These are phyloP conservation scores for Sipha maydis DNA, from an alignment of 2,888 invertebrate species.

Conservation along the genomic window DNA sequence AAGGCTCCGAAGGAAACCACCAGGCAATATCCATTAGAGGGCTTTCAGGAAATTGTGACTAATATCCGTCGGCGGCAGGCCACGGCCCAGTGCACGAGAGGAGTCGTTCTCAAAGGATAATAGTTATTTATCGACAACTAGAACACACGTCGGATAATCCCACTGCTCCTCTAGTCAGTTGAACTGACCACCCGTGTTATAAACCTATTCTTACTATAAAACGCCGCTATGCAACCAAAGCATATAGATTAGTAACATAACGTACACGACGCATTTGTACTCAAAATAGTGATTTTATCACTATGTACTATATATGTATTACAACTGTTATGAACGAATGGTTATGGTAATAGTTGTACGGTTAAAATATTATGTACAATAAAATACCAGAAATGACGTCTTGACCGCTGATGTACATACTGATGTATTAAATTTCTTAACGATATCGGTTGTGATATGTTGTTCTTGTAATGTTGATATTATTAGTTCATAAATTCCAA, in stretches of 20 bases:
- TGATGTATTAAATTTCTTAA: no score
- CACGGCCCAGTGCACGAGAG: constrained; percentile 1
- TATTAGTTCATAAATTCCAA: no score
- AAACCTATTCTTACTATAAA: background rate
- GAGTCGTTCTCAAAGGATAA: constrained; percentile 47
- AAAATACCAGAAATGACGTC: no score
- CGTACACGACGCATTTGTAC: background rate
- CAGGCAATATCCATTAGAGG: constrained; percentile 54
- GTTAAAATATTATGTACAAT: no score
- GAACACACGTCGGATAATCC: background rate
- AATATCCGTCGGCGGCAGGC: constrained; percentile 35
- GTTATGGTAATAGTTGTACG: no score
- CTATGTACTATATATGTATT: no score
- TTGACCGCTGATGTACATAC: no score
- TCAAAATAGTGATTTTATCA: no score
- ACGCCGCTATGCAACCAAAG: background rate
- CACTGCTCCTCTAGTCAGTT: background rate
- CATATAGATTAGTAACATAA: no score
- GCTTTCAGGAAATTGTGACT: constrained; percentile 51
- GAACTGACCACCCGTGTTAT: background rate
- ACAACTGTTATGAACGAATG: no score
- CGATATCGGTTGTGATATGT: no score
- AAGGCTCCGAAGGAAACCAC: constrained; percentile 19
- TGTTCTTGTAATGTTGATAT: no score
- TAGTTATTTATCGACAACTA: constrained; percentile 53